Percentiles rank a stretch among this genome's conserved stretches.
phyloP scores from a whole-genome alignment of 2,797 vertebrate species.

The Brachymystax lenok region DNA sequence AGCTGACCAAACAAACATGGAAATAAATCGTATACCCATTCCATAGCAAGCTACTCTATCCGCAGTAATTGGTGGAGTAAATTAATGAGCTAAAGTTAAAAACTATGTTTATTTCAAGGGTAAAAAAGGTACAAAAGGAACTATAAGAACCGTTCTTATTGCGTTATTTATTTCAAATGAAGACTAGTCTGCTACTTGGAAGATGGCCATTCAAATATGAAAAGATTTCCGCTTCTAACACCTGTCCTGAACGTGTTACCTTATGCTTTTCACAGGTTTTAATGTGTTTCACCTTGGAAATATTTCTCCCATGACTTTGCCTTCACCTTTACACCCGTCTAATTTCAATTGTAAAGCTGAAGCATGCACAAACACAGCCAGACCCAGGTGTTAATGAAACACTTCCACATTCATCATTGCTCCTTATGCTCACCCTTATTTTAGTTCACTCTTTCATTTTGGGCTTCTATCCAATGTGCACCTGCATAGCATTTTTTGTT shows the following conservation, averaged over 20 bases:
- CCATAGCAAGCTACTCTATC: no score
- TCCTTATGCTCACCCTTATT: conserved; percentile 1
- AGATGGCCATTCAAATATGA: background rate
- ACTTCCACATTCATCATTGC: conserved; percentile 20
- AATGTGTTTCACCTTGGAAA: background rate
- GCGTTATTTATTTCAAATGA: background rate
- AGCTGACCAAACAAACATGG: no score
- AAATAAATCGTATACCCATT: no score
- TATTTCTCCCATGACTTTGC: background rate
- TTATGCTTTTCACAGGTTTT: background rate
- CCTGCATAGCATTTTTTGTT: background rate
- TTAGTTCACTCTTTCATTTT: background rate
- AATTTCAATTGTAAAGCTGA: conserved; percentile 9
- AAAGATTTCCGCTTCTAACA: background rate
- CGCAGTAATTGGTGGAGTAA: no score
- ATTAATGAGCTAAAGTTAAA: no score
- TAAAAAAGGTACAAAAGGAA: no score
- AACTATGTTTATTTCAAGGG: no score
- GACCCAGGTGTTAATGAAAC: conserved; percentile 49
- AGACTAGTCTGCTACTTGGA: background rate
- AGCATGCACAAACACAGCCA: background rate
- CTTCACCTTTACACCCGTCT: background rate
- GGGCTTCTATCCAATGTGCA: background rate
- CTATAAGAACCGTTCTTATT: background rate
- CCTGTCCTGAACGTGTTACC: conserved; percentile 4